Percentiles rank a stretch among this genome's conserved stretches.
These are phyloP conservation scores for Coptotermes formosanus DNA, from an alignment of 1,140 invertebrate genomes.

Conservation along the genomic window DNA sequence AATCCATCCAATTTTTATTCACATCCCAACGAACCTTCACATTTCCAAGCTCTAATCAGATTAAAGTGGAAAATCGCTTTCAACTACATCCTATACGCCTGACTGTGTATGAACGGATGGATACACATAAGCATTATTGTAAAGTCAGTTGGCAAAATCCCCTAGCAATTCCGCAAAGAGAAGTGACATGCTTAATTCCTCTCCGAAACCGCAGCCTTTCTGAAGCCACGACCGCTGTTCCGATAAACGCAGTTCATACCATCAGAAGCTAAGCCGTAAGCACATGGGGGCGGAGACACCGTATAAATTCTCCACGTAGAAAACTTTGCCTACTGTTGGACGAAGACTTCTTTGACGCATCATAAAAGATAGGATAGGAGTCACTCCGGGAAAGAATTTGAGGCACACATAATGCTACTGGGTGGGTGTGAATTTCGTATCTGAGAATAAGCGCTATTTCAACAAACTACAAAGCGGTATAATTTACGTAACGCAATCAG, in stretches of 20 bases:
- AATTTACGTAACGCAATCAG: too few species aligned
- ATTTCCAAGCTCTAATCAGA: too few species aligned
- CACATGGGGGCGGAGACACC: not conserved
- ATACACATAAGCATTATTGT: slow-evolving; percentile 6
- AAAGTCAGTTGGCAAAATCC: not conserved
- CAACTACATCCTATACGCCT: not conserved
- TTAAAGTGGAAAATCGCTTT: too few species aligned
- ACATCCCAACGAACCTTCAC: too few species aligned
- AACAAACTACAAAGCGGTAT: too few species aligned
- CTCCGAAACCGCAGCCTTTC: not conserved
- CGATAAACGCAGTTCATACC: not conserved
- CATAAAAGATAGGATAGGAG: not conserved
- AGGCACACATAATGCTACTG: too few species aligned
- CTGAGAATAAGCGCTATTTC: too few species aligned
- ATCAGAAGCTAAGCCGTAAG: not conserved
- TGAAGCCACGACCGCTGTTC: too few species aligned
- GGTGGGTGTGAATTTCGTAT: too few species aligned
- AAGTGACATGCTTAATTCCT: slow-evolving; percentile 11
- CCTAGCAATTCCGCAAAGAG: not conserved
- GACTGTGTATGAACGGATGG: not conserved
- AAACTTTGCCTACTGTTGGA: not conserved
- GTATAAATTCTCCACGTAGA: not conserved
- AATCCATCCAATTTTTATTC: too few species aligned
- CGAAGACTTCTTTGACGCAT: not conserved
- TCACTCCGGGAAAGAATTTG: not conserved